Evolutionary conservation across 2,888 invertebrate species (phyloP), one percentile per base, ranked within the genome.

Genomic region (Erebia aethiops): DNA sequence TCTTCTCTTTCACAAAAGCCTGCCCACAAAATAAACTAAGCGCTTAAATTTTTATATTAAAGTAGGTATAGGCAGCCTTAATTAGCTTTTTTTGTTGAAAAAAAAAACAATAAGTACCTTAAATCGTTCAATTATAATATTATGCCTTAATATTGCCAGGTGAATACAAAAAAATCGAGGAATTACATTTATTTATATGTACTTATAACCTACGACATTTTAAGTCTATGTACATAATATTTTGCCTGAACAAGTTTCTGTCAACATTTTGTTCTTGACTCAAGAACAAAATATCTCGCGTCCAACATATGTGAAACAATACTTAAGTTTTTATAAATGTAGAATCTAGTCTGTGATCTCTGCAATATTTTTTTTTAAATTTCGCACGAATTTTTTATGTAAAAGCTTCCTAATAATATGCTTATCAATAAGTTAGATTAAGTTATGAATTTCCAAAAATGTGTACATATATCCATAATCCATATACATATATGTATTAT

Each of bases 281-380:
- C 46, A 46, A 46, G 46, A 13, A 18, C 16, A 54, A 18, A 54
- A 54, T 9, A 18, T 18, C 9, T 52, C 10, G 16, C 52, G 52
- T 52, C 54, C 54, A 52, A 16, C 16, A 52, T 52, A 52, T n/a
- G n/a, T n/a, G 16, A 3, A 52, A 52, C 52, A 52, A 52, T 54
- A 54, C 16, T 54, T 54, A 54, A 26, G 56, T 57, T 57, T 26
- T 57, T 56, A 26, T 21, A 26, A 13, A 26, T 57, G 56, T 57
- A 57, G 56, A 57, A 57, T 91, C 91, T 91, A 91, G 91, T 92
- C 91, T 89, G 80, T 89, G 91, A 92, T 92, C 91, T 92, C 91
- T 87, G 90, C 91, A 90, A 90, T 90, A 87, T 81, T 75, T 77
- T 72, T 75, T 75, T 35, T 35, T 7, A 74, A 75, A 75, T 73